A percentile compares a stretch with the other conserved stretches of the same genome.
Evolutionary conservation across 1,140 invertebrate genomes (phyloP).

Genomic region (Panonychus citri): DNA sequence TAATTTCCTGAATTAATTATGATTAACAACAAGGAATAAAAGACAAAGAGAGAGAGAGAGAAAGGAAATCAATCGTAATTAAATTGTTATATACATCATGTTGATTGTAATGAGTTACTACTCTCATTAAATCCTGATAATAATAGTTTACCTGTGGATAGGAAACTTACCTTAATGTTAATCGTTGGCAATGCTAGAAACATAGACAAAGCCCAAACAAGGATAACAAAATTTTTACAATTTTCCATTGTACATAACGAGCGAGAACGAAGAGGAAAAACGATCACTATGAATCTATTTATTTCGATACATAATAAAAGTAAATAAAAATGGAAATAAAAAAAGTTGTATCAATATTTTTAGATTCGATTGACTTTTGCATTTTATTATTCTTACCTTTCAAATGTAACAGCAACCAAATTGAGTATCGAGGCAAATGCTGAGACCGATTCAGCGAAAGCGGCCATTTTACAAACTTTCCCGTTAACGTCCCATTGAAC

Average conservation of each 20-base stretch:
- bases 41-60: background rate
- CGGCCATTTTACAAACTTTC: conserved; percentile 13
- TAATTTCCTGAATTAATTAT: conserved; percentile 5
- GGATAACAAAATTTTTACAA: conserved; percentile 11
- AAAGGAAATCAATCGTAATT: background rate
- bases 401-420: conserved; percentile 16
- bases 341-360: too few relatives aligned
- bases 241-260: conserved; percentile 16
- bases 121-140: too few relatives aligned
- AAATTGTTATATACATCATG: too few relatives aligned
- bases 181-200: conserved; percentile 22
- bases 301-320: background rate
- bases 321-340: background rate
- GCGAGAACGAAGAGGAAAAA: conserved; percentile 16
- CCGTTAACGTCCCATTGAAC: conserved; percentile 14
- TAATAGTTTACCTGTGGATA: too few relatives aligned
- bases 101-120: too few relatives aligned
- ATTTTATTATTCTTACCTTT: too few relatives aligned
- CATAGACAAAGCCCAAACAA: conserved; percentile 18
- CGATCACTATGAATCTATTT: conserved; percentile 18
- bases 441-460: conserved; percentile 13
- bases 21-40: background rate
- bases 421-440: conserved; percentile 16
- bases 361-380: too few relatives aligned
- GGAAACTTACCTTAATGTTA: conserved; percentile 21